phyloP scores from a whole-genome alignment of 2,797 vertebrate species.

The Aulostomus chinensis region DNA sequence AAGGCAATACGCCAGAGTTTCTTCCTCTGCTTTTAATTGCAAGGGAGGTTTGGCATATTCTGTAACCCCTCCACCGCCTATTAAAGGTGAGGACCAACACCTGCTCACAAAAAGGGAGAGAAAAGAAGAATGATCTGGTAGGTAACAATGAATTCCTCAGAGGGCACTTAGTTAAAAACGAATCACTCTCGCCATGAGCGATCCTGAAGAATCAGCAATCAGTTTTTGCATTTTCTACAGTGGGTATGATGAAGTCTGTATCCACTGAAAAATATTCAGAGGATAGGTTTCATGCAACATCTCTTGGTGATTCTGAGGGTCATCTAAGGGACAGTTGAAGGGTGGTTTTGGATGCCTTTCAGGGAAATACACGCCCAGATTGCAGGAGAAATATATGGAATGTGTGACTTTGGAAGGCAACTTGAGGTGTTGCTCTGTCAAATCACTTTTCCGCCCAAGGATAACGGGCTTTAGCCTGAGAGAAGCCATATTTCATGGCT shows the following conservation, averaged over 20 bases:
- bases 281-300: conserved; percentile 5
- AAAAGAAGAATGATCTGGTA: conserved; percentile 38
- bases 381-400: conserved; percentile 52
- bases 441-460: conserved; percentile 73
- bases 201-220: conserved; percentile 23
- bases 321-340: conserved; percentile 40
- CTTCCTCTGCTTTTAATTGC: conserved; percentile 75
- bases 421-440: conserved; percentile 72
- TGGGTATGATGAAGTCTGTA: neutral
- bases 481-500: conserved; percentile 77
- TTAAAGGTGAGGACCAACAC: conserved; percentile 77
- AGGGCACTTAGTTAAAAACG: conserved; percentile 67
- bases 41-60: conserved; percentile 70
- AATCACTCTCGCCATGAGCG: conserved; percentile 50
- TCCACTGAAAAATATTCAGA: neutral
- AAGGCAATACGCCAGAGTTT: conserved; percentile 65
- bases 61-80: conserved; percentile 70
- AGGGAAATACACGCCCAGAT: conserved; percentile 50
- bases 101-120: conserved; percentile 48
- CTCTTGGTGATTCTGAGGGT: conserved; percentile 28
- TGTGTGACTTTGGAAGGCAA: conserved; percentile 54
- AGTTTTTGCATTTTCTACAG: conserved; percentile 14
- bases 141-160: conserved; percentile 58
- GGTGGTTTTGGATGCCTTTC: conserved; percentile 42
- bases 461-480: conserved; percentile 74